Evolutionary conservation across 2,113 vertebrate genomes (phyloP), one percentile per base, ranked within the genome.

Genomic region (Hippocampus mohnikei): DNA sequence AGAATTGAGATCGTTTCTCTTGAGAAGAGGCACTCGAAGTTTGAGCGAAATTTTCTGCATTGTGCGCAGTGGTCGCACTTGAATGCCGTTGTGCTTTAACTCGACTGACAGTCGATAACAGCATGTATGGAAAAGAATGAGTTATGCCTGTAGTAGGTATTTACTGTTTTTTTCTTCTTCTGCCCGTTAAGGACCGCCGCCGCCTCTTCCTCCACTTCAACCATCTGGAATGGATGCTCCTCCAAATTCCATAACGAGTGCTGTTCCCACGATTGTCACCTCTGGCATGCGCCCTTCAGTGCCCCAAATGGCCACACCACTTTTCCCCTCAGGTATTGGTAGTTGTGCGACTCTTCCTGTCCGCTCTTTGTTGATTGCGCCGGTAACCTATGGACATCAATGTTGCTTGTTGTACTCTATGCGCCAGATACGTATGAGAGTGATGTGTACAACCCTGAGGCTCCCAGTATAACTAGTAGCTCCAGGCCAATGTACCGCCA

Each of bases 381-480:
- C 42, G 8, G 42, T 15, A 46, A 46, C n/a, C 15, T 27, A 27
- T 27, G 15, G 11, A 65, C n/a, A 27, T 6, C n/a, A n/a, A n/a
- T 60, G 12, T 33, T 20, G 5, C 27, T 33, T 60, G 58, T 33
- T 56, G 3, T 90, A 77, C 27, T 92, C 25, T 91, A 70, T 90
- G 93, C 78, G 90, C 65, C 85, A 96, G 96, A 96, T 88, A 92
- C 92, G 48, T 99, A 95, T 69, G 96, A 99, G 79, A 89, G 95
- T 62, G 97, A 99, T 83, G 94, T 95, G 68, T 99, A 99, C 84
- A 99, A 99, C 88, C 97, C 97, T 44, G 97, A 99, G 88, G 95
- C 96, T 80, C 97, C 96, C 86, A 98, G 97, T 85, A 96, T 99
- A 90, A 98, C 95, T 76, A 96, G 82, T 82, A 94, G 92, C 83